Base-by-base conservation (phyloP, 53 echinoderm and acorn worm genomes). In the Patiria pectinifera region DNA sequence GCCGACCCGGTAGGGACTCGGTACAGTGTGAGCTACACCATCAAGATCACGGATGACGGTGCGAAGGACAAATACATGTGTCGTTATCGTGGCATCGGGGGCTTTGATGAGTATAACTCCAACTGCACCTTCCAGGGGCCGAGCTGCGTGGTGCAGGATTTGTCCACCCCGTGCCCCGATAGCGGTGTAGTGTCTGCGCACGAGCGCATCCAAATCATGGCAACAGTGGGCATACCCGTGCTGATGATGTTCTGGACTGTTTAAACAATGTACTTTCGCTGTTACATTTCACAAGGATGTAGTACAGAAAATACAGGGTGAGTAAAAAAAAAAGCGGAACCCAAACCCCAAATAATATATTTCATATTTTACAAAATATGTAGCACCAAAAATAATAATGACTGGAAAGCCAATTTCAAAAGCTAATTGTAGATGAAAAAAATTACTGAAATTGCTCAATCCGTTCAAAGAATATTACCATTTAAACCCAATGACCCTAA, bases 41-140 rank as follows among this genome's bases (percentile, higher is more conserved):
- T 44, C 69, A 13, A 63, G 14, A 6, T 69, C 13, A 45, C 85
- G 44, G 69, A 66, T 0, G 58, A 44, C 10, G 25, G 59, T 60
- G 60, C 44, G 1, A 44, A 44, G 8, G 85, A 85, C 21, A 66
- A 66, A 0, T 85, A 85, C 69, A 45, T 11, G 35, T 85, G 85
- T 21, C 69, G 69, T 16, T 85, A 85, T 21, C 35, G 14, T 69
- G 85, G 69, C 21, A 85, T 21, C 21, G 85, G 85, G 23, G 85
- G 85, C 45, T 85, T 35, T 14, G 85, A 85, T 46, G 85, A 85
- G 43, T 85, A 85, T 25, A 69, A 43, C 45, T 10, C 85, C 44
- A 69, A 43, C 85, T 85, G 85, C 69, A 69, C 85, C 44, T 85
- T 85, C 14, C 21, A 85, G 23, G 18, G 11, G 66, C 85, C 85